These are phyloP conservation scores for Datnioides undecimradiatus DNA, from an alignment of 2,113 vertebrate genomes.

Conservation along the genomic window DNA sequence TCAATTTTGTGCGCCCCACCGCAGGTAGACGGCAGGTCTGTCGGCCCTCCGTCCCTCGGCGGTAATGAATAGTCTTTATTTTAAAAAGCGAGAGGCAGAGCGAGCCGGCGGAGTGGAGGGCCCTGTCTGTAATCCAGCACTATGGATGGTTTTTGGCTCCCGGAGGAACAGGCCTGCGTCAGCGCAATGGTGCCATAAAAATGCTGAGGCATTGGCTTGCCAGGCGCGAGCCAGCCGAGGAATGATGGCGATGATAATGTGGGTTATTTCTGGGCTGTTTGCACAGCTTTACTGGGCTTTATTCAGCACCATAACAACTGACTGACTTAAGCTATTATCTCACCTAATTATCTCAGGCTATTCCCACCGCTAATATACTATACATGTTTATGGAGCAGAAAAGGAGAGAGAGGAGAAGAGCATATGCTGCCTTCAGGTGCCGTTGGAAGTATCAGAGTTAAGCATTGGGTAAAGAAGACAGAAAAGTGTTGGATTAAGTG, in stretches of 20 bases:
- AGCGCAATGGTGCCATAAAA: constrained; percentile 78
- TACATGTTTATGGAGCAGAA: constrained; percentile 62
- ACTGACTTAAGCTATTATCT: constrained; percentile 73
- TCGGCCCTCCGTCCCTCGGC: constrained; percentile 32
- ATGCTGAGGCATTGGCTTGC: constrained; percentile 65
- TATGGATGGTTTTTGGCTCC: constrained; percentile 73
- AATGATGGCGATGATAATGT: constrained; percentile 76
- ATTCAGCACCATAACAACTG: constrained; percentile 65
- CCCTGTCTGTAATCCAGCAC: constrained; percentile 65
- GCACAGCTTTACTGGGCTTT: constrained; percentile 70
- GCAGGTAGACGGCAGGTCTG: constrained; percentile 64
- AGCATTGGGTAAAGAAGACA: too few relatives aligned
- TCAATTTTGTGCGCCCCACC: constrained; percentile 56
- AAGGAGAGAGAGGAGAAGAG: constrained; percentile 15
- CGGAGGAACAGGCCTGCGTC: constrained; percentile 69
- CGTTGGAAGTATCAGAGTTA: background rate
- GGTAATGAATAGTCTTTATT: constrained; percentile 83
- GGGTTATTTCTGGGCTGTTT: constrained; percentile 80
- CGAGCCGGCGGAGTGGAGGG: constrained; percentile 34
- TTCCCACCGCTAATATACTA: constrained; percentile 66
- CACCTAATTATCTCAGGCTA: constrained; percentile 76
- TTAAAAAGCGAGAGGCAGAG: constrained; percentile 66
- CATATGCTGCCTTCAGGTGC: constrained; percentile 28
- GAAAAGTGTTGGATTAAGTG: constrained; percentile 17
- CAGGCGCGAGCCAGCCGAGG: constrained; percentile 54